Evolutionary conservation across 2,888 invertebrate species (phyloP).

Genomic region (Smittia aterrima): DNA sequence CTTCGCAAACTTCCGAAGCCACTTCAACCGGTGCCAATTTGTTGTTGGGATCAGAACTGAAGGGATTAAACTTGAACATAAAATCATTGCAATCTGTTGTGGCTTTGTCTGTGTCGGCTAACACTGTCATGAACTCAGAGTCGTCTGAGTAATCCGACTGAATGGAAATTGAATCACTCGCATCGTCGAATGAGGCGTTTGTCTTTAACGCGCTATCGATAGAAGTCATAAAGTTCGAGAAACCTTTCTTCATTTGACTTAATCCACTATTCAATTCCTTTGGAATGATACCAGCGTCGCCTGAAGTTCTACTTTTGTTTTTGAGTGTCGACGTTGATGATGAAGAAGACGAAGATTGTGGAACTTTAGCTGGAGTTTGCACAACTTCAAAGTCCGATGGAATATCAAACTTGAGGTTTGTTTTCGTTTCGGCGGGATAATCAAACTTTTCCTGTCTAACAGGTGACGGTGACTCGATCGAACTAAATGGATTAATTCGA

Average conservation of each 20-base stretch:
- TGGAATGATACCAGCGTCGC: slow-evolving; percentile 30
- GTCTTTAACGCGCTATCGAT: slow-evolving; percentile 77
- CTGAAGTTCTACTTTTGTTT: slow-evolving; percentile 12
- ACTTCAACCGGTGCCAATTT: slow-evolving; percentile 64
- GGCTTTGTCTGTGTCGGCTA: slow-evolving; percentile 60
- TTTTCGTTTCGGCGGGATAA: slow-evolving; percentile 26
- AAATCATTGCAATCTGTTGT: slow-evolving; percentile 68
- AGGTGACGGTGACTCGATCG: slow-evolving; percentile 53
- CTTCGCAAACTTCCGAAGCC: slow-evolving; percentile 80
- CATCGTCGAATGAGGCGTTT: slow-evolving; percentile 65
- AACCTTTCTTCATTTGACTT: slow-evolving; percentile 78
- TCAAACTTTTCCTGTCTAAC: slow-evolving; percentile 44
- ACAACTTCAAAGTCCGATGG: not conserved
- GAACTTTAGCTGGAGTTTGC: not conserved
- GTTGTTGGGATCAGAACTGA: slow-evolving; percentile 55
- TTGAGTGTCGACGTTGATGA: slow-evolving; percentile 13
- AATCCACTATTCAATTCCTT: slow-evolving; percentile 54
- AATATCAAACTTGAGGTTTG: slow-evolving; percentile 39
- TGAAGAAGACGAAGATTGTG: slow-evolving; percentile 28
- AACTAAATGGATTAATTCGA: slow-evolving; percentile 50
- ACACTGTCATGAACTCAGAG: slow-evolving; percentile 78
- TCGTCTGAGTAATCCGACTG: slow-evolving; percentile 84
- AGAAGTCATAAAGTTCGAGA: slow-evolving; percentile 78
- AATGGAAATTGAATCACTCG: slow-evolving; percentile 71
- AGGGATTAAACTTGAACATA: slow-evolving; percentile 63